Evolutionary conservation across 2,888 invertebrate species (phyloP).

Genomic region (Hoplodrina ambigua): DNA sequence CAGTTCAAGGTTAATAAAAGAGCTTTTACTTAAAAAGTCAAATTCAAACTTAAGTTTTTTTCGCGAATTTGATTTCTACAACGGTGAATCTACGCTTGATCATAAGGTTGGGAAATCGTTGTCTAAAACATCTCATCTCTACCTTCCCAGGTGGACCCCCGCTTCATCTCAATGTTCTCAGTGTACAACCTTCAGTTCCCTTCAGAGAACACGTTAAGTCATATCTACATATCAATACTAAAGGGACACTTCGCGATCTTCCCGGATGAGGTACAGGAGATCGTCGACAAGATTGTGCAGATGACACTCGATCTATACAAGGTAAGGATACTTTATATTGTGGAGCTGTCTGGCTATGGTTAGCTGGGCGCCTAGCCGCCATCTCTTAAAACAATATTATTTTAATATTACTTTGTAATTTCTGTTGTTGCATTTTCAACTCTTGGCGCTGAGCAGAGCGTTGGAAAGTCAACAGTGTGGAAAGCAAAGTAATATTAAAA

Average conservation of each 20-base stretch:
- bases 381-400: too few relatives aligned
- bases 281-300: constrained; percentile 92
- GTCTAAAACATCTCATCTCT: constrained; percentile 1
- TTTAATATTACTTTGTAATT: too few relatives aligned
- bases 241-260: constrained; percentile 94
- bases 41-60: too few relatives aligned
- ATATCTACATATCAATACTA: constrained; percentile 96
- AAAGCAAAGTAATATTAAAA: too few relatives aligned
- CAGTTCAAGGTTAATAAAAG: too few relatives aligned
- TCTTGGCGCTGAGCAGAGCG: too few relatives aligned
- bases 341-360: too few relatives aligned
- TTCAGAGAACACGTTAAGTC: constrained; percentile 93
- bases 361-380: too few relatives aligned
- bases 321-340: constrained; percentile 79
- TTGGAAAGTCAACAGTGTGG: too few relatives aligned
- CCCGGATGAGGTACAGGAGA: constrained; percentile 91
- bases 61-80: too few relatives aligned
- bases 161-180: constrained; percentile 97
- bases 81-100: not conserved
- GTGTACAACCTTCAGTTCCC: constrained; percentile 97
- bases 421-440: too few relatives aligned
- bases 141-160: constrained; percentile 93
- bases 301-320: constrained; percentile 96
- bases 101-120: not conserved
- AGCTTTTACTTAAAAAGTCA: too few relatives aligned